Base-by-base conservation (phyloP, 2,888 invertebrate genomes). In the Xylocampa areola region DNA sequence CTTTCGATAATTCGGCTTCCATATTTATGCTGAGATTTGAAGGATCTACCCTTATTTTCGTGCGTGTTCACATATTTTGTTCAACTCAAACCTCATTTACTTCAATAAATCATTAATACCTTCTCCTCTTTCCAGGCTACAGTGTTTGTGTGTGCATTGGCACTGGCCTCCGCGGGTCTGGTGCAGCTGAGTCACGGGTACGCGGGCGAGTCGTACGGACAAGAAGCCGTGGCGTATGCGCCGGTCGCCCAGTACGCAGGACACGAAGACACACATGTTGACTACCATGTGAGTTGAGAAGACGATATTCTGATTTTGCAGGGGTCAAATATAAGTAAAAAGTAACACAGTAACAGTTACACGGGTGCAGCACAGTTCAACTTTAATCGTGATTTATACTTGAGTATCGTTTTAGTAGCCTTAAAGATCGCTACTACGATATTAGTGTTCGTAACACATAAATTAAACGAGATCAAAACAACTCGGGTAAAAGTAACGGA, bases 201-300 rank as follows among this genome's bases (percentile, higher is more conserved):
- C 64, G 85, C 82, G 11, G 89, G 87, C 29, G 92, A 91, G 60
- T 80, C 79, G 57, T 90, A 93, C 71, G 92, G 89, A 54, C 90
- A 93, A 29, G 91, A 91, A 53, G 86, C 82, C 2, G 83, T 85
- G 40, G 89, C 87, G 41, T 92, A 92, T 74, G 92, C 91, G 25
- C 91, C 90, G 27, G 84, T 88, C 10, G 86, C 85, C 36, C 85
- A 88, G 66, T 92, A 92, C 70, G 89, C 79, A 47, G 86, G 83
- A 54, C 90, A 90, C 44, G 93, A 91, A 13, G 92, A 92, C 53
- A 88, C 89, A 58, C 92, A 91, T 76, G 92, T 93, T 64, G 93
- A 92, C 84, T 93, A 92, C 58, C 92, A 93, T 73, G 93, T 93
- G 77, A 90, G 92, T 79, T 37, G 8, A 35, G 2, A 36, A 10